Base-by-base conservation (phyloP, 2,888 invertebrate genomes). In the Callosobruchus maculatus region DNA sequence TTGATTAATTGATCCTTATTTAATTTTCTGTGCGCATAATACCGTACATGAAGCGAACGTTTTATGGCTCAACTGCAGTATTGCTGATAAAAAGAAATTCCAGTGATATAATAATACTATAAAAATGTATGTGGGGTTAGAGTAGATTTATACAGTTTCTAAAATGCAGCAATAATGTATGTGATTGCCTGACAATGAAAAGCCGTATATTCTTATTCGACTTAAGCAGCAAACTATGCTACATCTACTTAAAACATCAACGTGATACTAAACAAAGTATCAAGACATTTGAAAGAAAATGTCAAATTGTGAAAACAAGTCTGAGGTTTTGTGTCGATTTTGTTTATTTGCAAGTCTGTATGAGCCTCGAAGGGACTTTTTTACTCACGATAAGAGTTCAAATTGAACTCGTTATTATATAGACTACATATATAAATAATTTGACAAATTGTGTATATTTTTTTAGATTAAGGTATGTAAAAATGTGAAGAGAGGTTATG, bases 361-460 rank as follows among this genome's bases (percentile, higher is more conserved):
- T 18, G 3, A 49, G 49, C 13, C 49, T 18, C 7, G 18, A 49
- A 18, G 13, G 3, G 13, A 5, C 1, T 49, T 49, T 49, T 49
- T 49, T 49, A 7, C 49, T 7, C 5, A 49, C 13, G 49, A 49
- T 49, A 18, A 49, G 70, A 68, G 70, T 70, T 72, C 67, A 66
- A 70, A 70, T 72, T 26, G 72, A 67, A 22, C 74, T 74, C 72
- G 22, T 21, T 70, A 49, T n/a, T 49, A 49, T 49, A 49, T 49
- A 49, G 49, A 7, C 13, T 18, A 49, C 49, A 3, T 49, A 76
- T 73, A 69, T 74, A 73, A 21, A 68, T 73, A 72, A 71, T 73
- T 71, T 22, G 74, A 79, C 70, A 77, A 77, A 75, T 78, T 78
- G 79, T 80, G 81, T 81, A 81, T 81, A 81, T 81, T 81, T 78